These are phyloP conservation scores for Siderastrea siderea DNA, from an alignment of 92 coral and sea anemone species.

Conservation along the genomic window DNA sequence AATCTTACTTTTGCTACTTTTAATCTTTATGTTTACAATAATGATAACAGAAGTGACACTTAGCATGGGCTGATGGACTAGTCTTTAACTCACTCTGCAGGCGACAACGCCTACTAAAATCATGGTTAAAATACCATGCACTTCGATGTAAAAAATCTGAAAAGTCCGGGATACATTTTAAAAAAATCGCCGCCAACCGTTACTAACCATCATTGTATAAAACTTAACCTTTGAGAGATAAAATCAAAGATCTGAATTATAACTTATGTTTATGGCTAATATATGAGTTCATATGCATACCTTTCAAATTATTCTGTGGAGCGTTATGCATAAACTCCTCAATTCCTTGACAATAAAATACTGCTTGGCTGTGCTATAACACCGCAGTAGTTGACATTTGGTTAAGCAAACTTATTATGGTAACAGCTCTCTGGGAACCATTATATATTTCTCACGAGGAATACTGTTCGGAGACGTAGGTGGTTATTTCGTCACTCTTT, in stretches of 20 bases:
- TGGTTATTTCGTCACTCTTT: constrained; percentile 31
- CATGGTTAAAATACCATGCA: background rate
- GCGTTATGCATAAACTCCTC: background rate
- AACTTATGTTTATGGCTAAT: background rate
- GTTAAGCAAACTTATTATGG: background rate
- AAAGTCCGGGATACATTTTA: no score
- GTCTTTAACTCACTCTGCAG: background rate
- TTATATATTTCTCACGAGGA: constrained; percentile 9
- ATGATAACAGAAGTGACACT: background rate
- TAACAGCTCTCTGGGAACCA: background rate
- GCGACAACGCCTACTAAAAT: background rate
- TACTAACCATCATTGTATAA: no score
- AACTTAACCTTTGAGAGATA: no score
- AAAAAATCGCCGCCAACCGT: no score
- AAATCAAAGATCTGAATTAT: background rate
- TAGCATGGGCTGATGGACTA: background rate
- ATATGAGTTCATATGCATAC: constrained; percentile 3
- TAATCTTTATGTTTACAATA: background rate
- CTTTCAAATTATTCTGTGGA: constrained; percentile 18
- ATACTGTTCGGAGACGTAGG: background rate
- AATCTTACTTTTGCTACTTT: background rate
- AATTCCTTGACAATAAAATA: background rate
- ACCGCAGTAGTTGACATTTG: background rate
- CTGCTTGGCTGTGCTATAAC: background rate
- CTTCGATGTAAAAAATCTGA: no score